These are phyloP conservation scores for Adelges cooleyi DNA, from an alignment of 1,140 invertebrate species.

Conservation along the genomic window DNA sequence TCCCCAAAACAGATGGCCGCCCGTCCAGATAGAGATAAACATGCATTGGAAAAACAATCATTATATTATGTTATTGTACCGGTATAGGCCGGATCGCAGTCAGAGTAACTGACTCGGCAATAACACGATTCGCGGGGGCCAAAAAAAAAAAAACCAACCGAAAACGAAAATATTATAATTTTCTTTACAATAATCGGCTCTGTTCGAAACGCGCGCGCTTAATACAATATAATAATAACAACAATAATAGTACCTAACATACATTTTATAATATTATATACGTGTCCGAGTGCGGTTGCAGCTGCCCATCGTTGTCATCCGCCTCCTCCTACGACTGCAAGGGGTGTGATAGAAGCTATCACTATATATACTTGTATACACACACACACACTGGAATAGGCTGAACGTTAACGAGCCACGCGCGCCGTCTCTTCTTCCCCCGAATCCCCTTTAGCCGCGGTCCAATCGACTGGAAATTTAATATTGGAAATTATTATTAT, in stretches of 20 bases:
- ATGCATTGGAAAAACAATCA: constrained; percentile 19
- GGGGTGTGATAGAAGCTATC: too few relatives aligned
- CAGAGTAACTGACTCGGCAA: constrained; percentile 13
- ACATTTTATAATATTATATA: too few relatives aligned
- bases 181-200: too few relatives aligned
- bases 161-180: background rate
- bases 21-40: background rate
- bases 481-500: constrained; percentile 22
- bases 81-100: too few relatives aligned
- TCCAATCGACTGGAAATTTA: constrained; percentile 26
- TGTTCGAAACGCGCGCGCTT: too few relatives aligned
- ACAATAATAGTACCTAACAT: too few relatives aligned
- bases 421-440: background rate
- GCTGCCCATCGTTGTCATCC: background rate
- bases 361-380: too few relatives aligned
- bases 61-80: too few relatives aligned
- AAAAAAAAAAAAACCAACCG: background rate
- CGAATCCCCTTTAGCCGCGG: background rate
- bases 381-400: background rate
- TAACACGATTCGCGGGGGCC: background rate
- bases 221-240: too few relatives aligned
- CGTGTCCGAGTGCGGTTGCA: constrained; percentile 19
- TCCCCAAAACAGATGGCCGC: too few relatives aligned
- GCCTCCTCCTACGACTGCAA: too few relatives aligned
- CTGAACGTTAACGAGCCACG: background rate